Percentiles rank a stretch among this genome's conserved stretches.
These are phyloP conservation scores for Ischnus inquisitorius DNA, from an alignment of 2,888 invertebrate species.

Conservation along the genomic window DNA sequence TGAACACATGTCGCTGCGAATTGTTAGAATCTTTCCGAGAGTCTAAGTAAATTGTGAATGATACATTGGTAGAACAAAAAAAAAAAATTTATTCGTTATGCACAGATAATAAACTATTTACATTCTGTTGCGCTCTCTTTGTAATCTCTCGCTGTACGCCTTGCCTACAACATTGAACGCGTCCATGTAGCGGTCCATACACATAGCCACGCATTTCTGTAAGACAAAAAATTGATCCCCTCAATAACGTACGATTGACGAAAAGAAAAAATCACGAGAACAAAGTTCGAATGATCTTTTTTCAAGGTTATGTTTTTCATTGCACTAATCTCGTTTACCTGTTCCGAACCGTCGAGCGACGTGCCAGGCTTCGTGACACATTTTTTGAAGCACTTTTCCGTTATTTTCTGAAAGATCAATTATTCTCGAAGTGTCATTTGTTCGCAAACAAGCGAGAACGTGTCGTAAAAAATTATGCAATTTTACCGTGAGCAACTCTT, in stretches of 20 bases:
- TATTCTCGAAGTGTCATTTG: conserved; percentile 28
- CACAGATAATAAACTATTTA: conserved; percentile 80
- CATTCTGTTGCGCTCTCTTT: conserved; percentile 91
- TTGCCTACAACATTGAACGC: conserved; percentile 97
- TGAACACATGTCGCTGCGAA: not conserved
- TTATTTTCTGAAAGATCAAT: conserved; percentile 92
- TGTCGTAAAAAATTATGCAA: conserved; percentile 71
- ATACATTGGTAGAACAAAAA: conserved; percentile 46
- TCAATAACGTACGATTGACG: not conserved
- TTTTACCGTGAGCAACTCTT: conserved; percentile 94
- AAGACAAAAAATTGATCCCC: conserved; percentile 78
- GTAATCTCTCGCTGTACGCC: conserved; percentile 94
- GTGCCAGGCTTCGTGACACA: conserved; percentile 97
- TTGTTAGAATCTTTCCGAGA: not conserved
- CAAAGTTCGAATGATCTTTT: not conserved
- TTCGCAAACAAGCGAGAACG: conserved; percentile 35
- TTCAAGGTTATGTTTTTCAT: conserved; percentile 42
- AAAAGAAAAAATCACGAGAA: not conserved
- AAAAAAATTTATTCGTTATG: conserved; percentile 59
- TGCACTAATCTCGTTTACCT: conserved; percentile 86
- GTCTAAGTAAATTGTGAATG: conserved; percentile 5
- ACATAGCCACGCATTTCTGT: conserved; percentile 98
- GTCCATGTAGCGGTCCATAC: conserved; percentile 99
- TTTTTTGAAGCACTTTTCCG: conserved; percentile 98
- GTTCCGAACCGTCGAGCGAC: conserved; percentile 94